Percentiles rank a stretch among this genome's conserved stretches.
phyloP scores from a whole-genome alignment of 2,797 vertebrate species.

The Sebastes baramenuke region DNA sequence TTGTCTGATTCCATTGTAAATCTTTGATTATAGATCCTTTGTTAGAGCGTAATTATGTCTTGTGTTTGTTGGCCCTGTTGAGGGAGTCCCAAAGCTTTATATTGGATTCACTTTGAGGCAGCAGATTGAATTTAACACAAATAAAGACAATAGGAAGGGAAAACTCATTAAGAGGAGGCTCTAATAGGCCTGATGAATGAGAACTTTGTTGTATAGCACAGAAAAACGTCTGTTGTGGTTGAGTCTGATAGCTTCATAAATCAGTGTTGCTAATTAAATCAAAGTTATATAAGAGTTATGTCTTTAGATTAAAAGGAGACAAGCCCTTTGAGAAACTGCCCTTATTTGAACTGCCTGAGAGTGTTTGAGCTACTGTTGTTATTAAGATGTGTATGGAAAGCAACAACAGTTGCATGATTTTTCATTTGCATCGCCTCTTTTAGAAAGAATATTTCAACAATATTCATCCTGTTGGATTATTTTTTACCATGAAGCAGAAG shows the following conservation, averaged over 20 bases:
- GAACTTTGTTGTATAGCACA: conserved; percentile 29
- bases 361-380: not conserved
- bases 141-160: conserved; percentile 62
- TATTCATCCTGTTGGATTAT: not conserved
- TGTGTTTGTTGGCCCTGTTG: conserved; percentile 40
- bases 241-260: conserved; percentile 50
- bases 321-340: conserved; percentile 20
- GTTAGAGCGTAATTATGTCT: conserved; percentile 61
- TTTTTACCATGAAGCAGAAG: not conserved
- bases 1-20: conserved; percentile 36
- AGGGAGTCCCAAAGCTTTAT: conserved; percentile 57
- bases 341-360: conserved; percentile 15
- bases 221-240: conserved; percentile 42
- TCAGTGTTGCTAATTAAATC: conserved; percentile 59
- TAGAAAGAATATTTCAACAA: not conserved
- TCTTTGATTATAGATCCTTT: conserved; percentile 58
- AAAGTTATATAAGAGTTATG: conserved; percentile 26
- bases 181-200: conserved; percentile 58
- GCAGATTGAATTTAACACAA: conserved; percentile 67
- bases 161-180: conserved; percentile 64
- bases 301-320: conserved; percentile 40
- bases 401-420: not conserved
- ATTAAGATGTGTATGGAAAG: conserved; percentile 17
- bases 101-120: conserved; percentile 65
- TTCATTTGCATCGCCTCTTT: conserved; percentile 2